Conservation (phyloP, 1,140 invertebrate species). For the Drosophila pseudoobscura region DNA sequence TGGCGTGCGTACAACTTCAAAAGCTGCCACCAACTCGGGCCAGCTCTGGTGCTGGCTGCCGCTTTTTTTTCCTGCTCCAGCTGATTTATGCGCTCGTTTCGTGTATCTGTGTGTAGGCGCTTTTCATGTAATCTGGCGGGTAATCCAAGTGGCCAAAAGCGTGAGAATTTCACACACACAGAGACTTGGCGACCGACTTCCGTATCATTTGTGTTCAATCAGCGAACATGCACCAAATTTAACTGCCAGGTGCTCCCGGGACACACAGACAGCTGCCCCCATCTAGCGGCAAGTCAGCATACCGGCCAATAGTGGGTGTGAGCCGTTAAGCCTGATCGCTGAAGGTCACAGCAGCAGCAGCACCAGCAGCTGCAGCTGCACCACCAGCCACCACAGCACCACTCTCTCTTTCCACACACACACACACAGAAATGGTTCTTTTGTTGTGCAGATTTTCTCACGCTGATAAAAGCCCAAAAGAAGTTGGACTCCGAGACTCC, state of each 20-base stretch:
- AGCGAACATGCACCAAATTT: slow-evolving; percentile 81
- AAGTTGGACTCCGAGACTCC: background rate
- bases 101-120: slow-evolving; percentile 67
- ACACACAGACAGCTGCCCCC: slow-evolving; percentile 15
- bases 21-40: slow-evolving; percentile 57
- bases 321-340: slow-evolving; percentile 33
- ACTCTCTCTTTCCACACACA: slow-evolving; percentile 11
- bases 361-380: slow-evolving; percentile 28
- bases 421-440: slow-evolving; percentile 26
- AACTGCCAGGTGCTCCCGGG: slow-evolving; percentile 67
- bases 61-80: slow-evolving; percentile 44
- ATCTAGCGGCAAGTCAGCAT: slow-evolving; percentile 21
- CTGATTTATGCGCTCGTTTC: slow-evolving; percentile 70
- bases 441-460: slow-evolving; percentile 61
- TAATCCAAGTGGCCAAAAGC: slow-evolving; percentile 77
- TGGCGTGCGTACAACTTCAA: slow-evolving; percentile 79
- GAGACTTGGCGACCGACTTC: slow-evolving; percentile 60
- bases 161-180: slow-evolving; percentile 76
- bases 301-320: slow-evolving; percentile 58
- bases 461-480: slow-evolving; percentile 56
- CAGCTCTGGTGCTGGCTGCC: slow-evolving; percentile 15
- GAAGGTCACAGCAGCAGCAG: slow-evolving; percentile 38
- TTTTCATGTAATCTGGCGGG: slow-evolving; percentile 80
- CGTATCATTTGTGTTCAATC: slow-evolving; percentile 81
- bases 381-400: slow-evolving; percentile 2